Percentiles rank a stretch among this genome's conserved stretches.
Conservation (phyloP, 1,140 invertebrate species). For the Drosophila elegans region DNA sequence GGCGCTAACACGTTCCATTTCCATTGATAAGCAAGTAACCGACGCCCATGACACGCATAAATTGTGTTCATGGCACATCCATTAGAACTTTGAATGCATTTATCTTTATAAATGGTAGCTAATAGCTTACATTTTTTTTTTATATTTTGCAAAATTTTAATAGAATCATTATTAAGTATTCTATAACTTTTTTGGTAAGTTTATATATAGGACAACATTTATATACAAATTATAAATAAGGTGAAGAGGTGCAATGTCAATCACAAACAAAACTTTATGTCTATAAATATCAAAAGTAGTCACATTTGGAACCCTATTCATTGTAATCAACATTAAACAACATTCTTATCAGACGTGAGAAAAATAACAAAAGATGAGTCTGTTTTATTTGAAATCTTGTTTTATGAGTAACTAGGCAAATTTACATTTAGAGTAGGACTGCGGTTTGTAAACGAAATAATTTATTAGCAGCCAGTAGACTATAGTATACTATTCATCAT, state of each 20-base stretch:
- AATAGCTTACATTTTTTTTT: not conserved
- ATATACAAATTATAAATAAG: not conserved
- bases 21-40: conserved; percentile 18
- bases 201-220: too few relatives aligned
- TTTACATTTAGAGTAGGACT: not conserved
- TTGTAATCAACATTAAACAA: not conserved
- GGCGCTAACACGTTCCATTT: not conserved
- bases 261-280: not conserved
- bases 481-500: not conserved
- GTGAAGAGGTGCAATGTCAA: not conserved
- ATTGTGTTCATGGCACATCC: conserved; percentile 1
- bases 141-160: not conserved
- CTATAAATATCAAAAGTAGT: not conserved
- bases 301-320: not conserved
- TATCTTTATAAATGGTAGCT: not conserved
- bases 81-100: conserved; percentile 2
- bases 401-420: not conserved
- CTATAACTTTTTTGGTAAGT: too few relatives aligned
- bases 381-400: not conserved
- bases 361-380: not conserved
- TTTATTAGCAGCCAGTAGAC: not conserved
- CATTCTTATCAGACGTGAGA: not conserved
- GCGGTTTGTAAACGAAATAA: not conserved
- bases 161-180: too few relatives aligned
- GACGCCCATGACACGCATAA: not conserved